Conservation (phyloP, 2,113 vertebrate genomes). For the Tragelaphus scriptus region DNA sequence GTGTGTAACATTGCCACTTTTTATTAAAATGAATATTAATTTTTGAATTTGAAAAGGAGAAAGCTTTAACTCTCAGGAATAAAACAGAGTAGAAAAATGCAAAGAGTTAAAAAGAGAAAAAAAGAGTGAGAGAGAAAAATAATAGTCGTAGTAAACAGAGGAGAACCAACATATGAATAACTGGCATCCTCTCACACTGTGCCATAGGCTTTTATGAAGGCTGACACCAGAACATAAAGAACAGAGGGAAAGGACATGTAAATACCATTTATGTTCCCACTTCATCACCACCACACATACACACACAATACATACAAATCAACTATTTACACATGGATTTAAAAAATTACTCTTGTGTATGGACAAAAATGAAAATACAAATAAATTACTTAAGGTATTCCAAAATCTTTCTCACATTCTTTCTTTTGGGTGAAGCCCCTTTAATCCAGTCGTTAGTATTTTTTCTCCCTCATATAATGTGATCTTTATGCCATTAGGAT, state of each 20-base stretch:
- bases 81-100: not conserved
- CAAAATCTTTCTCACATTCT: not conserved
- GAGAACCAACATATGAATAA: not conserved
- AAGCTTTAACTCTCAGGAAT: not conserved
- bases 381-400: not conserved
- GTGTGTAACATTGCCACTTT: not conserved
- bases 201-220: not conserved
- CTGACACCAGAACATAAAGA: not conserved
- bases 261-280: not conserved
- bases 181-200: not conserved
- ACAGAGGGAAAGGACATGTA: not conserved
- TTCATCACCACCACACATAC: not conserved
- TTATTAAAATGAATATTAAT: not conserved
- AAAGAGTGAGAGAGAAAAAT: not conserved
- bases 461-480: not conserved
- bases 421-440: not conserved
- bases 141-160: not conserved
- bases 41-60: not conserved
- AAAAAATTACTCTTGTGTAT: not conserved
- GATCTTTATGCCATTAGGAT: not conserved
- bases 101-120: not conserved
- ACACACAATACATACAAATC: not conserved
- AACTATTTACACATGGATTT: not conserved
- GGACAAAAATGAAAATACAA: not conserved
- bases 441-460: not conserved